Conservation (phyloP, 2,888 invertebrate genomes). For the Archips xylosteana region DNA sequence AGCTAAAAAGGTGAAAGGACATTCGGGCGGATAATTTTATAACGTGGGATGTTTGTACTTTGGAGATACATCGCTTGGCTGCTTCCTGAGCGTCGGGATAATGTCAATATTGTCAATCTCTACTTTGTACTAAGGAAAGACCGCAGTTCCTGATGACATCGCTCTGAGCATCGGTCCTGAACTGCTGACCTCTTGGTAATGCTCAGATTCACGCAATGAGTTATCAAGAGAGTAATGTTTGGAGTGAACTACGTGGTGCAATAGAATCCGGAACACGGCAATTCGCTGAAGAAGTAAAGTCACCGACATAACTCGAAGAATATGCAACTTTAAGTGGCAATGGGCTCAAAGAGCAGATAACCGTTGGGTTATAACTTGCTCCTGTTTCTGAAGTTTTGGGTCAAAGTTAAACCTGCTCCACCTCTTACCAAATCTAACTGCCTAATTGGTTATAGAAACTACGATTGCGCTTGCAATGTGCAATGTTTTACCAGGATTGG, state of each 20-base stretch:
- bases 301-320: no score
- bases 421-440: constrained; percentile 8
- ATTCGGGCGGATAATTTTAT: background rate
- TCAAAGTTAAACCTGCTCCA: background rate
- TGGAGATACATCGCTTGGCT: background rate
- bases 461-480: constrained; percentile 13
- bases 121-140: background rate
- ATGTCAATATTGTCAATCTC: background rate
- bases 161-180: no score
- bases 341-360: no score
- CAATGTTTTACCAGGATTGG: constrained; percentile 27
- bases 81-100: background rate
- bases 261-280: no score
- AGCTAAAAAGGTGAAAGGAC: background rate
- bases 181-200: no score
- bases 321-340: no score
- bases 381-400: background rate
- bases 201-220: no score
- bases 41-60: background rate
- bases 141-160: no score
- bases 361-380: no score
- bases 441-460: constrained; percentile 25
- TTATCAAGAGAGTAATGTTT: no score
- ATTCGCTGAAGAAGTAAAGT: no score
- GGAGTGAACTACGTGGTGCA: no score